Percentiles rank a stretch among this genome's conserved stretches.
Evolutionary conservation across 1,140 invertebrate genomes (phyloP).

Genomic region (Drosophila mayri): DNA sequence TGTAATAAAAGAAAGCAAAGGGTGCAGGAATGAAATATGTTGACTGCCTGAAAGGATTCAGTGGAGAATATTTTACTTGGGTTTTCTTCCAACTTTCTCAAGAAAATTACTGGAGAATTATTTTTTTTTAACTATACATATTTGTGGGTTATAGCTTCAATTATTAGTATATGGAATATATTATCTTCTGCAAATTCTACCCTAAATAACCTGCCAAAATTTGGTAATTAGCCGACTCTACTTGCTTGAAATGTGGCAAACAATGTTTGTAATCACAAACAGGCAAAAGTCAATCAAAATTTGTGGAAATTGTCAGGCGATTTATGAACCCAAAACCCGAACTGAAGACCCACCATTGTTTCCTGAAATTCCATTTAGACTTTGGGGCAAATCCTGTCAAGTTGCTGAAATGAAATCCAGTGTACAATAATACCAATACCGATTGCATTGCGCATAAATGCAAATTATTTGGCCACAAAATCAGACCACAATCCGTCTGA

Average conservation of each 20-base stretch:
- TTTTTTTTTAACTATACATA: too few relatives aligned
- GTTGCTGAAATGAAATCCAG: neutral
- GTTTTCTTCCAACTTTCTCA: neutral
- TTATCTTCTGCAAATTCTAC: neutral
- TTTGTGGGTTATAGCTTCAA: neutral
- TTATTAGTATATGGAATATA: too few relatives aligned
- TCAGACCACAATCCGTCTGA: constrained; percentile 35
- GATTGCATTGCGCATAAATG: constrained; percentile 29
- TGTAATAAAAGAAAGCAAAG: neutral
- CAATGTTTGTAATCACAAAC: neutral
- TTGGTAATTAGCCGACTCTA: neutral
- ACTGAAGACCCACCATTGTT: neutral
- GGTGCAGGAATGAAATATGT: neutral
- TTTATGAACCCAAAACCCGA: neutral
- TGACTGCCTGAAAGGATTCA: neutral
- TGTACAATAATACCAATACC: neutral
- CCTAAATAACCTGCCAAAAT: neutral
- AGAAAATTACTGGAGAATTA: too few relatives aligned
- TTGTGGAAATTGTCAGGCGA: neutral
- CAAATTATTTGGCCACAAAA: constrained; percentile 51
- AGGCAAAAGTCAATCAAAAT: constrained; percentile 4
- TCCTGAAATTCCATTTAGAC: constrained; percentile 1
- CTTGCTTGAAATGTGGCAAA: too few relatives aligned
- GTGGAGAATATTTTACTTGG: neutral
- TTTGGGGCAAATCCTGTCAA: neutral